Conservation (phyloP, 1,140 invertebrate species). For the Euura saliciscinereae region DNA sequence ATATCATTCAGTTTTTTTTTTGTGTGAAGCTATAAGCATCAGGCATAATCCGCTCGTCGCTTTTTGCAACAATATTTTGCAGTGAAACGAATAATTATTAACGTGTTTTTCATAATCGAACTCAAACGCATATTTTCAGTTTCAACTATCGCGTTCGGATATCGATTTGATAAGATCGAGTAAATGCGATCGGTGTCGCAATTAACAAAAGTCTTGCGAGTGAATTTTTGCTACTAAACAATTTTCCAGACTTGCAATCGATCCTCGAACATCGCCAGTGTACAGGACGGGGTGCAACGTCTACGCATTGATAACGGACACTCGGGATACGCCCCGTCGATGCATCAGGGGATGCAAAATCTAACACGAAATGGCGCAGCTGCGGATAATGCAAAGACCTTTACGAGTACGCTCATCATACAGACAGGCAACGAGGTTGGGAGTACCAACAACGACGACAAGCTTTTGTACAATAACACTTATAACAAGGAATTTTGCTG, state of each 20-base stretch:
- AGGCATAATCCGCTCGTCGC: neutral
- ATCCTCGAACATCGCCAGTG: slow-evolving; percentile 18
- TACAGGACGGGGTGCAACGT: slow-evolving; percentile 22
- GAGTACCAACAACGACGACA: slow-evolving; percentile 25
- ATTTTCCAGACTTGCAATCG: slow-evolving; percentile 52
- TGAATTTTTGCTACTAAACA: slow-evolving; percentile 41
- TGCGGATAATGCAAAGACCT: slow-evolving; percentile 30
- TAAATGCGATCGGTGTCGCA: neutral
- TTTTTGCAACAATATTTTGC: neutral
- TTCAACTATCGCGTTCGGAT: no score
- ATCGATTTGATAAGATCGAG: neutral
- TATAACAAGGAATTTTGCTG: neutral
- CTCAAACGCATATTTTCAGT: no score
- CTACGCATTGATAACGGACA: slow-evolving; percentile 36
- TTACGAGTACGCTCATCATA: slow-evolving; percentile 56
- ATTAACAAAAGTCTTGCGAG: neutral
- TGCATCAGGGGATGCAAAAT: neutral
- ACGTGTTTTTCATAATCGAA: no score
- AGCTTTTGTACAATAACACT: slow-evolving; percentile 7
- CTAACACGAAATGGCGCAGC: neutral
- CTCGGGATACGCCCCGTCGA: neutral
- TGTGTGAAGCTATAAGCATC: neutral
- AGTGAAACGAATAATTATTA: neutral
- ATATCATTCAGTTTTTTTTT: neutral
- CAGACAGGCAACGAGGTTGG: slow-evolving; percentile 50